Conservation (phyloP, 2,888 invertebrate genomes). For the Nomada ruficornis region DNA sequence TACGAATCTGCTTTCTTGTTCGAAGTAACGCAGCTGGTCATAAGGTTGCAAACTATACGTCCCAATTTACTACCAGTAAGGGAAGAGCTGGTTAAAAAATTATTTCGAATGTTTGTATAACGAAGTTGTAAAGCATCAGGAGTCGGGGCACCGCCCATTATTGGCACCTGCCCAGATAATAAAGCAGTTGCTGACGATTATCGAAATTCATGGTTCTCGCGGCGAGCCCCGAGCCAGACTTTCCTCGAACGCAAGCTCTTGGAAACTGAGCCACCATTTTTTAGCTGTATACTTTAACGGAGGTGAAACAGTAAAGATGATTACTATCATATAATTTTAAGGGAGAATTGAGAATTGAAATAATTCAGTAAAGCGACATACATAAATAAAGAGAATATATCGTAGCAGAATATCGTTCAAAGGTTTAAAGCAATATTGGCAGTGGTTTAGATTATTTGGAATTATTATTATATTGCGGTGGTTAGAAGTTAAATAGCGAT, state of each 20-base stretch:
- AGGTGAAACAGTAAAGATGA: not conserved
- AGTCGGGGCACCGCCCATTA: constrained; percentile 65
- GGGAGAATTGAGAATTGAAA: not conserved
- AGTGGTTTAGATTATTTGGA: too few relatives aligned
- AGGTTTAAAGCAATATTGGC: too few relatives aligned
- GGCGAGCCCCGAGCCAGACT: constrained; percentile 44
- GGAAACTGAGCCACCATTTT: constrained; percentile 34
- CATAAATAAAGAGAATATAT: too few relatives aligned
- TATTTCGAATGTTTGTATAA: constrained; percentile 76
- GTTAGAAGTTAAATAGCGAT: too few relatives aligned
- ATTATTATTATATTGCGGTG: too few relatives aligned
- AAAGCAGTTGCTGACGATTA: constrained; percentile 79
- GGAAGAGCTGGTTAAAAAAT: constrained; percentile 28
- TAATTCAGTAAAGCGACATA: not conserved
- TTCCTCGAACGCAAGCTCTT: constrained; percentile 61
- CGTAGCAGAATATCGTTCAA: too few relatives aligned
- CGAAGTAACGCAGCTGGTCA: constrained; percentile 24
- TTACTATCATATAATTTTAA: not conserved
- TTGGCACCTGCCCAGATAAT: constrained; percentile 78
- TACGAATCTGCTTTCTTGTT: not conserved
- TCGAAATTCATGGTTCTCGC: constrained; percentile 72
- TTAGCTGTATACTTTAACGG: not conserved
- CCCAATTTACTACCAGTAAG: constrained; percentile 29
- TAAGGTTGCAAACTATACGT: constrained; percentile 34
- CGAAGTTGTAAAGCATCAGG: constrained; percentile 56